Evolutionary conservation across 53 echinoderm and acorn worm species (phyloP), one percentile per base, ranked within the genome.

Genomic region (Holothuria leucospilota): DNA sequence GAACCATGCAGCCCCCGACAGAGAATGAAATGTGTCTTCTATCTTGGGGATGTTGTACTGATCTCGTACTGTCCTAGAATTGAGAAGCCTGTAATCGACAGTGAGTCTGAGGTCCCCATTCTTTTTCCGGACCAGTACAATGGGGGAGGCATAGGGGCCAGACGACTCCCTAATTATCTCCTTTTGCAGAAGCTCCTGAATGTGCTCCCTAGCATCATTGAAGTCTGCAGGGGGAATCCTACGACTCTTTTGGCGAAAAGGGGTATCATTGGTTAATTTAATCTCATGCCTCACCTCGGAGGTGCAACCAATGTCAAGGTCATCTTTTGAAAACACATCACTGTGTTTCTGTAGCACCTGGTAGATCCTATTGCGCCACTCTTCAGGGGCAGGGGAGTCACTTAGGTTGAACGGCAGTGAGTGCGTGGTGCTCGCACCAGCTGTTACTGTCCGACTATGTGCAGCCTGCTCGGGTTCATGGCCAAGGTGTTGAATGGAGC

Each of bases 61-160:
- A 64, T 93, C 90, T 4, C 68, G 75, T 1, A 93, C 39, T 20
- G 90, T 87, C 38, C 93, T 39, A 20, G 78, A 56, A 58, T 90
- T 93, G 11, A 93, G 63, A 12, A 75, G 72, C 8, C 93, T 25
- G 46, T 93, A 93, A 59, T 93, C 90, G 21, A 93, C 84, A n/a
- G 90, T 90, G 29, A 90, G 63, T 12, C 93, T 52, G 49, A 93
- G 63, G 28, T 87, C 87, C 30, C 88, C 88, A 53, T 93, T 93
- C 66, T 92, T 92, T 78, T 93, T 93, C 7, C 93, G 77, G 1
- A 89, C 93, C 14, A 92, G 63, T 20, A 92, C 93, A 42, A 92
- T 89, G 10, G 88, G 85, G 4, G 92, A 92, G 25, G 92, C 88
- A 62, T 71, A 92, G 12, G 62, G 92, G 25, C 92, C 86, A 28